Conservation (phyloP, 2,797 vertebrate species). For the Apogon hyalosoma region DNA sequence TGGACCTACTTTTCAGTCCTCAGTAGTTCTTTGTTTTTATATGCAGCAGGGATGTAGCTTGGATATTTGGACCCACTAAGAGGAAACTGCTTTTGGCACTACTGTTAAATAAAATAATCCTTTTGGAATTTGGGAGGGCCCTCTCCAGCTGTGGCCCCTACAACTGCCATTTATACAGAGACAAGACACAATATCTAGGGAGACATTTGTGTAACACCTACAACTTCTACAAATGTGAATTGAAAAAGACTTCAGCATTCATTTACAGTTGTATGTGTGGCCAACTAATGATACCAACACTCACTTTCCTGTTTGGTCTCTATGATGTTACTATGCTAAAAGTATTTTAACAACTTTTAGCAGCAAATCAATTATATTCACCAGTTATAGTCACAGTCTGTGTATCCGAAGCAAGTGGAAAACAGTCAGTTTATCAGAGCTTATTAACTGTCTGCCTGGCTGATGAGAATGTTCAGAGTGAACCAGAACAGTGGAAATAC, state of each 20-base stretch:
- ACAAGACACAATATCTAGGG: background rate
- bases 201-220: background rate
- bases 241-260: too few relatives aligned
- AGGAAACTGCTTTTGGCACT: conserved; percentile 21
- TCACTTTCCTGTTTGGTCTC: too few relatives aligned
- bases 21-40: conserved; percentile 38
- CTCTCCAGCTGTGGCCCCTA: conserved; percentile 18
- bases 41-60: conserved; percentile 40
- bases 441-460: conserved; percentile 2
- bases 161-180: background rate
- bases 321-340: too few relatives aligned
- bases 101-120: conserved; percentile 44
- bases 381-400: conserved; percentile 1
- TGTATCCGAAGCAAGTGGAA: too few relatives aligned
- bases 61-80: conserved; percentile 38
- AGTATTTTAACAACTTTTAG: too few relatives aligned
- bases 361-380: background rate
- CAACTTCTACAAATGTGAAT: too few relatives aligned
- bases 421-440: conserved; percentile 4
- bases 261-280: too few relatives aligned
- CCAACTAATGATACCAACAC: too few relatives aligned
- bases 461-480: background rate
- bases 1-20: conserved; percentile 44
- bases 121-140: conserved; percentile 23
- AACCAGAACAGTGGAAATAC: background rate